phyloP scores from a whole-genome alignment of 2,888 invertebrate species.

The Temnothorax rugatulus region DNA sequence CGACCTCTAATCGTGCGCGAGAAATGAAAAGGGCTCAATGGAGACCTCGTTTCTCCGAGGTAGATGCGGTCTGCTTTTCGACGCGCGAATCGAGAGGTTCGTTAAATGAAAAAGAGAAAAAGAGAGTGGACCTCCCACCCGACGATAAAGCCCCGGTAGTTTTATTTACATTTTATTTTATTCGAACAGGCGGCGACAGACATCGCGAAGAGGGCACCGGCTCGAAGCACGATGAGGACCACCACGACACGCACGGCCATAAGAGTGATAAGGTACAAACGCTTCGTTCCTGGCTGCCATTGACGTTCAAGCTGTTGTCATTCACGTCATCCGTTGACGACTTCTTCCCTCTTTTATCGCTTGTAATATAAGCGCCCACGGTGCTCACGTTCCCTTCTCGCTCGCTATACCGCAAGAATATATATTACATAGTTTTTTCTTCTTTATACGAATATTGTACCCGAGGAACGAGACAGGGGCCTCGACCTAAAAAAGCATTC shows the following conservation, averaged over 20 bases:
- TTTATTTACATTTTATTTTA: constrained; percentile 68
- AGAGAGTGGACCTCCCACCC: not conserved
- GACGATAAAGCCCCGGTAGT: not conserved
- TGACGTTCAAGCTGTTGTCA: constrained; percentile 49
- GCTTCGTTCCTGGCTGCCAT: not conserved
- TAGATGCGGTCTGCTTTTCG: not conserved
- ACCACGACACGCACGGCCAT: constrained; percentile 71
- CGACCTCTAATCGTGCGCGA: not conserved
- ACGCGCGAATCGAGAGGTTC: not conserved
- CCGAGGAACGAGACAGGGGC: constrained; percentile 43
- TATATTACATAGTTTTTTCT: constrained; percentile 66
- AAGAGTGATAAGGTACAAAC: constrained; percentile 78
- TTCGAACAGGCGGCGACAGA: constrained; percentile 65
- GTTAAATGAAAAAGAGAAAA: constrained; percentile 10
- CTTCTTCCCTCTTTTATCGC: constrained; percentile 66
- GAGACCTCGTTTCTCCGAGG: not conserved
- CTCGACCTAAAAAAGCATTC: not conserved
- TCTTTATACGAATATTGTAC: constrained; percentile 63
- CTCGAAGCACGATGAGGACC: constrained; percentile 73
- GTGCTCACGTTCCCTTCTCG: not conserved
- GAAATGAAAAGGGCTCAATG: not conserved
- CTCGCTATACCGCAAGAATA: constrained; percentile 51
- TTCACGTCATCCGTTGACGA: constrained; percentile 44
- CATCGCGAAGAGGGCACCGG: constrained; percentile 75
- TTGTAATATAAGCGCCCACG: constrained; percentile 67